Conservation (phyloP, 1,140 invertebrate genomes). For the Drosophila suzukii region DNA sequence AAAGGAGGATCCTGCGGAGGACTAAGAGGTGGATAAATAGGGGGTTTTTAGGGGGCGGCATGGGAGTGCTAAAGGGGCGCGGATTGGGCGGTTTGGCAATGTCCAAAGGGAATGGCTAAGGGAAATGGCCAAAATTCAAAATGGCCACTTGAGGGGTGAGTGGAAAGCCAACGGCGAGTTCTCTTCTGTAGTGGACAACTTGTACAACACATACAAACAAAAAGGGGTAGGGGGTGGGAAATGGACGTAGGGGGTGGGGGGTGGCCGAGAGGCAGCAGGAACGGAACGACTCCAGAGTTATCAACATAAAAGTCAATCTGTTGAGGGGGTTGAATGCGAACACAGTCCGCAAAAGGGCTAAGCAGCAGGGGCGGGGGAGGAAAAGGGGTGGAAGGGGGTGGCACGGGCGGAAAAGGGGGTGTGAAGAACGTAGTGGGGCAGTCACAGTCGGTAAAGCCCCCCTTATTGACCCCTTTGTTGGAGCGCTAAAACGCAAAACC, state of each 20-base stretch:
- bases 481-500: conserved; percentile 45
- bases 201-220: conserved; percentile 18
- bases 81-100: not conserved
- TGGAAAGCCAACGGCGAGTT: conserved; percentile 9
- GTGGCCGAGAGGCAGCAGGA: conserved; percentile 17
- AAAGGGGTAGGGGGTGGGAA: not conserved
- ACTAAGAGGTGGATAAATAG: not conserved
- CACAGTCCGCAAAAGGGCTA: conserved; percentile 16
- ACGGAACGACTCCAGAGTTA: conserved; percentile 44
- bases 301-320: conserved; percentile 75
- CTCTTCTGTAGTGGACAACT: conserved; percentile 48
- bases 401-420: conserved; percentile 2
- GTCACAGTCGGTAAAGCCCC: conserved; percentile 24
- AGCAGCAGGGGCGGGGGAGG: not conserved
- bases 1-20: not conserved
- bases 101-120: conserved; percentile 32
- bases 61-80: not conserved
- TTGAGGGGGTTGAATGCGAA: conserved; percentile 63
- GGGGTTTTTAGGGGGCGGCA: not conserved
- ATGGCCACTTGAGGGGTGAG: conserved; percentile 64
- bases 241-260: not conserved
- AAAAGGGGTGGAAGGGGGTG: not conserved
- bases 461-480: conserved; percentile 67
- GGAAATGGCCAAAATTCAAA: conserved; percentile 57
- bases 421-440: conserved; percentile 12